phyloP scores from a whole-genome alignment of 2,888 invertebrate species.

The Rhagophthalmus giganteus region DNA sequence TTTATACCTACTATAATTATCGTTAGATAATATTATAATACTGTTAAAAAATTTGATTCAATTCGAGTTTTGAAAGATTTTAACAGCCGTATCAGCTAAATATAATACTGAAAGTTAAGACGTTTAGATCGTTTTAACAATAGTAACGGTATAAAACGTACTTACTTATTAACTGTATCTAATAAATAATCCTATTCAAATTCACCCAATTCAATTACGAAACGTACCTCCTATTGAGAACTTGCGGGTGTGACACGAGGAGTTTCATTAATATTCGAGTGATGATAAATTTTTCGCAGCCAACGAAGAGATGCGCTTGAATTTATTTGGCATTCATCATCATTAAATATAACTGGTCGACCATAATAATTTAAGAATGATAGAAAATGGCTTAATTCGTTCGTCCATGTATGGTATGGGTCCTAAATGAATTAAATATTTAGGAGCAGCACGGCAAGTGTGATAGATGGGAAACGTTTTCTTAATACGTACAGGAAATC shows the following conservation, averaged over 20 bases:
- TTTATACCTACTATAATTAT: no score
- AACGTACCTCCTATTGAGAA: slow-evolving; percentile 24
- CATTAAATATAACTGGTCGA: not conserved
- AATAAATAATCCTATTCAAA: slow-evolving; percentile 25
- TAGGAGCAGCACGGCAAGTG: not conserved
- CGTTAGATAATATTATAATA: no score
- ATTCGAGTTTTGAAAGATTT: no score
- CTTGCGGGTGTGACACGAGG: slow-evolving; percentile 22
- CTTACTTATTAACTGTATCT: slow-evolving; percentile 23
- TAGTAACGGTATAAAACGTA: slow-evolving; percentile 19
- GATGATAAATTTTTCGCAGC: not conserved
- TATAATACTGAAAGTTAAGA: slow-evolving; percentile 11
- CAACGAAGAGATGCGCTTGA: no score
- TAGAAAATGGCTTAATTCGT: not conserved
- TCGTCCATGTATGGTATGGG: no score
- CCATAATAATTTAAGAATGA: not conserved
- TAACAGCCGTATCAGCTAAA: slow-evolving; percentile 8
- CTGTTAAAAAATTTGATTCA: no score
- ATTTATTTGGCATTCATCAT: not conserved
- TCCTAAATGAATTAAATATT: not conserved
- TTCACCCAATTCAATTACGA: slow-evolving; percentile 21
- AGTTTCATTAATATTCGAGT: slow-evolving; percentile 19
- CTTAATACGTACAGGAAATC: not conserved
- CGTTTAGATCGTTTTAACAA: slow-evolving; percentile 17
- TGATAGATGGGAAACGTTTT: not conserved